A percentile compares a stretch with the other conserved stretches of the same genome.
Evolutionary conservation across 2,888 invertebrate genomes (phyloP).

Genomic region (Carcina quercana): DNA sequence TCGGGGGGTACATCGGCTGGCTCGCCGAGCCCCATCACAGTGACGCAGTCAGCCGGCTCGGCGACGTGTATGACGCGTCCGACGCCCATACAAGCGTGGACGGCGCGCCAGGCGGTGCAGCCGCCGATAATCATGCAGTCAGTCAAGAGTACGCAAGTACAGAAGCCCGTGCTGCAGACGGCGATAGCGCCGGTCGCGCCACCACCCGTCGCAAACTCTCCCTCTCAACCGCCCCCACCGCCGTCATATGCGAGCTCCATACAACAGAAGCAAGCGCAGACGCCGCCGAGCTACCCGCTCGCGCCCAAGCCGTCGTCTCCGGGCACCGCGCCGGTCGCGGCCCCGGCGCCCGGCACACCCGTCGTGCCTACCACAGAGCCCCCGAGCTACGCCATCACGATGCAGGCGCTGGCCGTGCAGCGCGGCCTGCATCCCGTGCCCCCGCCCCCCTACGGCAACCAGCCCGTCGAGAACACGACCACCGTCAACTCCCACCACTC

Average conservation of each 20-base stretch:
- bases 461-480: slow-evolving; percentile 47
- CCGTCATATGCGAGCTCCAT: slow-evolving; percentile 89
- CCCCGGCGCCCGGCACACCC: slow-evolving; percentile 54
- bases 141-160: slow-evolving; percentile 95
- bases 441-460: slow-evolving; percentile 79
- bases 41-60: slow-evolving; percentile 76
- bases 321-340: slow-evolving; percentile 56
- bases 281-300: slow-evolving; percentile 65
- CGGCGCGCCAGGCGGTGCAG: slow-evolving; percentile 90
- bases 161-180: slow-evolving; percentile 95
- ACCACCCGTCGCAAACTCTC: slow-evolving; percentile 65
- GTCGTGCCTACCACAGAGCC: slow-evolving; percentile 89
- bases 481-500: slow-evolving; percentile 69
- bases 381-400: slow-evolving; percentile 93
- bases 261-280: slow-evolving; percentile 80
- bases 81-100: slow-evolving; percentile 89
- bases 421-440: slow-evolving; percentile 80
- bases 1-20: slow-evolving; percentile 88
- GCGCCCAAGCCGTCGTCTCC: slow-evolving; percentile 71
- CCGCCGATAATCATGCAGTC: slow-evolving; percentile 98
- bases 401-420: slow-evolving; percentile 86
- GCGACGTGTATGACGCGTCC: slow-evolving; percentile 82
- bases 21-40: slow-evolving; percentile 88
- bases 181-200: slow-evolving; percentile 94
- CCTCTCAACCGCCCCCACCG: slow-evolving; percentile 79